Percentiles rank a stretch among this genome's conserved stretches.
phyloP scores from a whole-genome alignment of 92 coral and sea anemone species.

The Siderastrea siderea region DNA sequence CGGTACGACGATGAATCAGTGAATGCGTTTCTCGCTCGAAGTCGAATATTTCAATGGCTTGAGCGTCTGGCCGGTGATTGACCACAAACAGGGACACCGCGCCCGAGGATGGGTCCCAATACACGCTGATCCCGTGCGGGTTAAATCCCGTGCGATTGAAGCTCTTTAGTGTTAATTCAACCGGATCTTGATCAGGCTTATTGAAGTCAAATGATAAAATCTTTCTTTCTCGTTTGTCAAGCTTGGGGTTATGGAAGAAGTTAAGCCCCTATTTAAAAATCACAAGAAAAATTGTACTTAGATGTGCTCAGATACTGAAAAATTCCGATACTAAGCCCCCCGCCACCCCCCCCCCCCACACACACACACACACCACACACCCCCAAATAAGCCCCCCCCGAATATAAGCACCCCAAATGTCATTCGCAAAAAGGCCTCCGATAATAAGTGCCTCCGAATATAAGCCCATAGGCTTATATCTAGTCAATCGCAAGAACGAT shows the following conservation, averaged over 20 bases:
- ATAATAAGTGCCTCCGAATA: no score
- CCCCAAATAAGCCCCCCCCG: no score
- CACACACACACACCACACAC: no score
- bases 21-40: slow-evolving; percentile 73
- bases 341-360: no score
- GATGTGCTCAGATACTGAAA: no score
- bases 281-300: background rate
- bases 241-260: slow-evolving; percentile 63
- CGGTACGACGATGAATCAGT: slow-evolving; percentile 75
- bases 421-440: no score
- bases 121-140: slow-evolving; percentile 91
- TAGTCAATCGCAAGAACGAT: no score
- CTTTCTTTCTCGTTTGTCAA: slow-evolving; percentile 73
- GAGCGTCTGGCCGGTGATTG: slow-evolving; percentile 73
- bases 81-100: slow-evolving; percentile 80
- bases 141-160: slow-evolving; percentile 84
- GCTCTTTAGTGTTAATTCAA: slow-evolving; percentile 64
- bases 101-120: slow-evolving; percentile 76
- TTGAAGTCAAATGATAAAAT: slow-evolving; percentile 74
- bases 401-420: no score
- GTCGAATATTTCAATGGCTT: slow-evolving; percentile 87
- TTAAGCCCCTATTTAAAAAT: slow-evolving; percentile 72
- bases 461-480: no score
- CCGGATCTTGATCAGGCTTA: slow-evolving; percentile 66
- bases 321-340: no score